Conservation (phyloP, 2,888 invertebrate species). For the Dynastes grantii region DNA sequence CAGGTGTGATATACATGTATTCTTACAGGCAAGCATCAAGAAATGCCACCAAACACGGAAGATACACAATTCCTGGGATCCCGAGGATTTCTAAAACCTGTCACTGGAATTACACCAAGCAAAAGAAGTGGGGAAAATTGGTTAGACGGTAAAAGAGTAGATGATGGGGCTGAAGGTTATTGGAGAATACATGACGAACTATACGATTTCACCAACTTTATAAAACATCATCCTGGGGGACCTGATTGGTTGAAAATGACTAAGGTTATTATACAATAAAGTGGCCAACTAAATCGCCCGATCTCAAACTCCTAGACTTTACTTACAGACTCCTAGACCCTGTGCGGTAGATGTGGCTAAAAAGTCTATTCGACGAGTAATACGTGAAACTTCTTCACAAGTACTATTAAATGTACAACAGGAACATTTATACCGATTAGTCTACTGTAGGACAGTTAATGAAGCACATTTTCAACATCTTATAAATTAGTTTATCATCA, state of each 20-base stretch:
- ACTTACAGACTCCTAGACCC: no score
- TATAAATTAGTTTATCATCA: no score
- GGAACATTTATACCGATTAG: no score
- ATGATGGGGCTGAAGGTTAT: constrained; percentile 83
- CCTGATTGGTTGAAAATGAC: constrained; percentile 81
- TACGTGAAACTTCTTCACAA: no score
- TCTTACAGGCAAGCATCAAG: not conserved
- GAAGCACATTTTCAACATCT: no score
- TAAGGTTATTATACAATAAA: constrained; percentile 71
- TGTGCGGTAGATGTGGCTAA: no score
- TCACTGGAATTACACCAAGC: not conserved
- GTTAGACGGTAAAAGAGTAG: constrained; percentile 76
- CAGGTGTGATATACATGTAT: no score
- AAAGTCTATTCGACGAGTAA: no score
- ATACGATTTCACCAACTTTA: constrained; percentile 89
- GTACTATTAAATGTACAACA: no score
- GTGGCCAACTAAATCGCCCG: not conserved
- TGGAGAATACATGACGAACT: constrained; percentile 85
- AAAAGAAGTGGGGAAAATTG: constrained; percentile 67
- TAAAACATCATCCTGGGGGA: constrained; percentile 89
- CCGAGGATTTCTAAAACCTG: constrained; percentile 28
- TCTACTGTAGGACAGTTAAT: no score
- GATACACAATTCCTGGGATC: constrained; percentile 14
- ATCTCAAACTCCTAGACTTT: no score
- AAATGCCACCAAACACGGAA: constrained; percentile 45